These are phyloP conservation scores for Chrysogorgia sp. DNA, from an alignment of 92 coral and sea anemone species.

Conservation along the genomic window DNA sequence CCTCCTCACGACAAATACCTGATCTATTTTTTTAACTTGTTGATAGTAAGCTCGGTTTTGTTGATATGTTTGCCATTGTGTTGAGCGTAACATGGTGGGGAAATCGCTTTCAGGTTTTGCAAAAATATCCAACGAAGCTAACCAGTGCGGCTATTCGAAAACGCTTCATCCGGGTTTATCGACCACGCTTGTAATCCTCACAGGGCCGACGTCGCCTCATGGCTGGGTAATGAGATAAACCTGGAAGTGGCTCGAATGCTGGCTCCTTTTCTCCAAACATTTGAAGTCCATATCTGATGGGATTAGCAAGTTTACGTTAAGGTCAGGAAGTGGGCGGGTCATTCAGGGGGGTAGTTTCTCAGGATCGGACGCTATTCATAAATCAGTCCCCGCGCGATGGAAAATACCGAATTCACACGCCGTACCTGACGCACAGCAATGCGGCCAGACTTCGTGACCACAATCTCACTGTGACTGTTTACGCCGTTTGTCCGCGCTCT, in stretches of 20 bases:
- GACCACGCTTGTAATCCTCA: neutral
- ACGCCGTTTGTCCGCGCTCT: constrained; percentile 27
- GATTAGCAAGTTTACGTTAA: constrained; percentile 28
- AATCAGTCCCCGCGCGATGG: neutral
- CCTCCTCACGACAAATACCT: neutral
- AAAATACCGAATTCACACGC: constrained; percentile 12
- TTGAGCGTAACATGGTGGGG: too few species aligned
- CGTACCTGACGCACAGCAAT: constrained; percentile 11
- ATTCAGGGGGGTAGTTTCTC: neutral
- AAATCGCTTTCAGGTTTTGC: neutral
- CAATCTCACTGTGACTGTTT: constrained; percentile 24
- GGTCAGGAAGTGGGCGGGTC: constrained; percentile 37
- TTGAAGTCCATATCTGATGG: constrained; percentile 23
- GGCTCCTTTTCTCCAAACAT: constrained; percentile 18
- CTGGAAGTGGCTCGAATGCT: neutral
- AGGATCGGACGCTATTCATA: neutral
- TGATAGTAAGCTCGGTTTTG: too few species aligned
- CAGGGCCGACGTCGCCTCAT: constrained; percentile 18
- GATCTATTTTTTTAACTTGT: too few species aligned
- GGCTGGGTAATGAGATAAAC: constrained; percentile 10
- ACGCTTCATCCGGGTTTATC: neutral
- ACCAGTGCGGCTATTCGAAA: neutral
- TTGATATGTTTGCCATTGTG: too few species aligned
- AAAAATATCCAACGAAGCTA: neutral
- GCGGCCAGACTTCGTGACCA: constrained; percentile 46